Percentiles rank a stretch among this genome's conserved stretches.
Evolutionary conservation across 2,888 invertebrate species (phyloP).

Genomic region (Cybosia mesomella): DNA sequence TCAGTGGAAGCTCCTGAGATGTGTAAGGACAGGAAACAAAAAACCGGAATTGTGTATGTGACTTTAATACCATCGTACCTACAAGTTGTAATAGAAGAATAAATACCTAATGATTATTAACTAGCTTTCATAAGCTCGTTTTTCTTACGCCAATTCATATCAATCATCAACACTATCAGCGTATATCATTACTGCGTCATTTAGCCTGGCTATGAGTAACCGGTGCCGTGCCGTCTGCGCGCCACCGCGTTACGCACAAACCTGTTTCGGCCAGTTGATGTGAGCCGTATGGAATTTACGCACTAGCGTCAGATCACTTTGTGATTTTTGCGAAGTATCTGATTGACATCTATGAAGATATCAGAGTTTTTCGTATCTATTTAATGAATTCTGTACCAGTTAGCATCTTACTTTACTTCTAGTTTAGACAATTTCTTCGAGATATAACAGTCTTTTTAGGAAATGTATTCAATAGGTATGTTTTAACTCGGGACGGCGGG

Average conservation of each 20-base stretch:
- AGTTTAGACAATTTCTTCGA: background rate
- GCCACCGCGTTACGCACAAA: constrained; percentile 72
- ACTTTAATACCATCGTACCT: background rate
- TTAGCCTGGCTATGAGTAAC: constrained; percentile 64
- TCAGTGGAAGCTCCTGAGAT: background rate
- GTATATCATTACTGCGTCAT: constrained; percentile 51
- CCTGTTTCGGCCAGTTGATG: constrained; percentile 60
- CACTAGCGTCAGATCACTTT: constrained; percentile 45
- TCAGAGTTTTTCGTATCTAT: background rate
- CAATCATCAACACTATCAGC: constrained; percentile 29
- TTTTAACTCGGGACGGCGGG: too few relatives aligned
- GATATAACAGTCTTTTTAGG: background rate
- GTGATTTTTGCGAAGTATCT: constrained; percentile 22
- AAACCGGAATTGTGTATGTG: background rate
- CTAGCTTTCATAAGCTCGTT: background rate
- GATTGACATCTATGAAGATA: constrained; percentile 9
- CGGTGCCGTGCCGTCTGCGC: constrained; percentile 67
- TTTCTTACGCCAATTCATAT: constrained; percentile 13
- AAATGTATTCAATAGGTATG: background rate
- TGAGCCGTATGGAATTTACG: constrained; percentile 55
- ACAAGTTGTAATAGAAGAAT: background rate
- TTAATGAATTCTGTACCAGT: background rate
- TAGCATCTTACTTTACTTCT: background rate
- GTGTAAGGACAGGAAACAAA: background rate
- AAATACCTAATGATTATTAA: background rate